Percentiles rank a stretch among this genome's conserved stretches.
Evolutionary conservation across 2,797 vertebrate species (phyloP).

Genomic region (Peromyscus aztecus): DNA sequence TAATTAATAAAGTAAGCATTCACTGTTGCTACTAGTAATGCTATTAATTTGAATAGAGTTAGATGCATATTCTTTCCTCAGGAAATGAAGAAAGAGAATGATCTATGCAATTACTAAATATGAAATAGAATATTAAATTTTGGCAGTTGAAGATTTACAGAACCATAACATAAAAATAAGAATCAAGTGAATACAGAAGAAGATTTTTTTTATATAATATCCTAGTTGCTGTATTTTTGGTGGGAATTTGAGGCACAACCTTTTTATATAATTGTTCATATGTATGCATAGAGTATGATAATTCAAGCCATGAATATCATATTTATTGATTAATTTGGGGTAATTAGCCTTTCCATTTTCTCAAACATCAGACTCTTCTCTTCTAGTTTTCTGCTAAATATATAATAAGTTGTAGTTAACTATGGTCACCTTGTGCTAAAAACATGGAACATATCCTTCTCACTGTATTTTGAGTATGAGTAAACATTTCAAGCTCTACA

Average conservation of each 20-base stretch:
- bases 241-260: not conserved
- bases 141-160: not conserved
- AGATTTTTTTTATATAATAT: not conserved
- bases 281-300: not conserved
- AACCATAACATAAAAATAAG: not conserved
- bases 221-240: not conserved
- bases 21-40: not conserved
- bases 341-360: not conserved
- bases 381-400: not conserved
- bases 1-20: slow-evolving; percentile 17
- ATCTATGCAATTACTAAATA: not conserved
- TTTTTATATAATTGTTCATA: not conserved
- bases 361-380: not conserved
- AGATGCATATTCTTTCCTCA: not conserved
- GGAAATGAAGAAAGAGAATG: not conserved
- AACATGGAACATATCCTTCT: not conserved
- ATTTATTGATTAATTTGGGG: not conserved
- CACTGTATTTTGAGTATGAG: not conserved
- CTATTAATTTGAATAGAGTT: not conserved
- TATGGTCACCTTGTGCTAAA: not conserved
- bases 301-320: not conserved
- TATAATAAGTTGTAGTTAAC: not conserved
- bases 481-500: not conserved
- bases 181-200: not conserved
- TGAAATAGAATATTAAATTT: slow-evolving; percentile 13